Base-by-base conservation (phyloP, 2,888 invertebrate genomes). In the Argyresthia albistria region DNA sequence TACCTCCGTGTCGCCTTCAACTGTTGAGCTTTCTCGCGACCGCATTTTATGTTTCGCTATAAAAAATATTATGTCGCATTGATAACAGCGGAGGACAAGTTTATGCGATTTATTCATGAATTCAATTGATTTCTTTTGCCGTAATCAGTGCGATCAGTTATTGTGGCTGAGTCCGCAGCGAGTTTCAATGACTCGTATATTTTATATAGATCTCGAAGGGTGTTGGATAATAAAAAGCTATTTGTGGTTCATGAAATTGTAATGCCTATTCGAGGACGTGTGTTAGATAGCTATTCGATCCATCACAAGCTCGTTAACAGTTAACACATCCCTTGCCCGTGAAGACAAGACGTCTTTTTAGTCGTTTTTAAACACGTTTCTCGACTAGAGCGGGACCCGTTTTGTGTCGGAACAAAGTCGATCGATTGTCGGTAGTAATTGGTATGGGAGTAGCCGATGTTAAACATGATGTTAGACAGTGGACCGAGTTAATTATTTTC, bases 381-480 rank as follows among this genome's bases (percentile, higher is more conserved):
- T 57, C 57, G 63, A 60, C 73, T 76, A 81, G 81, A 76, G 81
- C 62, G 72, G 76, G 64, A 65, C 66, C 70, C 68, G 67, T 82
- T 82, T 81, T 77, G 69, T 77, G 64, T 54, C 58, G 55, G 54
- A 58, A 58, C 60, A 53, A 54, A 69, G 66, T 36, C 68, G 69
- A 74, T 76, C 76, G 80, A 79, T 73, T 75, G 78, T 76, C 79
- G 73, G 82, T 80, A 81, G 84, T 82, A 84, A 86, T 82, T 80
- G 82, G 78, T 82, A 76, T 77, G 80, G 80, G 82, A 83, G 84
- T 82, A 83, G 82, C 76, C 69, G 77, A 73, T 83, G 83, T 84
- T 25, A 74, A 75, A 86, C 86, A 83, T 75, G 72, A 72, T 82
- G 82, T 84, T 82, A 73, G 76, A 76, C 73, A 81, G 73, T 71